phyloP scores from a whole-genome alignment of 2,888 invertebrate genomes.

The Ephialtes manifestator region DNA sequence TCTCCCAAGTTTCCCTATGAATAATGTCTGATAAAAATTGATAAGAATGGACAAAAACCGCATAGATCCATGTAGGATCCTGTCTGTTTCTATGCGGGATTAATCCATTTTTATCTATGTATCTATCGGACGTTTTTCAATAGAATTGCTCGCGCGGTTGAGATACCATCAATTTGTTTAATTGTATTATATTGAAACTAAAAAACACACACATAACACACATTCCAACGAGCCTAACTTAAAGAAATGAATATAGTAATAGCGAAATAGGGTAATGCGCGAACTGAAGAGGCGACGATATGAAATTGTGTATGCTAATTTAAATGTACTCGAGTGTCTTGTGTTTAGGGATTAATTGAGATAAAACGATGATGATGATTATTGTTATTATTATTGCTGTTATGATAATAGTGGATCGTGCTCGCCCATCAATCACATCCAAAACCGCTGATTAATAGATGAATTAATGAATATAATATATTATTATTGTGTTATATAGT shows the following conservation, averaged over 20 bases:
- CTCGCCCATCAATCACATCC: constrained; percentile 73
- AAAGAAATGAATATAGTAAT: constrained; percentile 22
- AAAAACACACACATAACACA: constrained; percentile 41
- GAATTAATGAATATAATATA: constrained; percentile 64
- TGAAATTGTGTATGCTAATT: constrained; percentile 62
- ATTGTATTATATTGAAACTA: constrained; percentile 20
- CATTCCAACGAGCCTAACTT: constrained; percentile 56
- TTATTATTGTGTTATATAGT: constrained; percentile 68
- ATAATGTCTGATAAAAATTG: no score
- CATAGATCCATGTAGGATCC: no score
- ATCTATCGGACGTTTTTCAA: no score
- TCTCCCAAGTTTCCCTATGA: neutral
- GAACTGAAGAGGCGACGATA: constrained; percentile 49
- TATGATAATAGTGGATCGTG: constrained; percentile 74
- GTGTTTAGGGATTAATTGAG: constrained; percentile 55
- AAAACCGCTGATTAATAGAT: constrained; percentile 50
- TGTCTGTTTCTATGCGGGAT: no score
- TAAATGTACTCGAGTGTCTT: constrained; percentile 59
- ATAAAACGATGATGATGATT: constrained; percentile 47
- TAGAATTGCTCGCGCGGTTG: neutral
- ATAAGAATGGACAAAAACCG: no score
- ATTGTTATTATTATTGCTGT: constrained; percentile 67
- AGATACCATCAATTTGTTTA: neutral
- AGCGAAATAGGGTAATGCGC: constrained; percentile 35
- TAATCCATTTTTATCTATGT: no score